phyloP scores from a whole-genome alignment of 1,140 invertebrate genomes.

The Fopius arisanus region DNA sequence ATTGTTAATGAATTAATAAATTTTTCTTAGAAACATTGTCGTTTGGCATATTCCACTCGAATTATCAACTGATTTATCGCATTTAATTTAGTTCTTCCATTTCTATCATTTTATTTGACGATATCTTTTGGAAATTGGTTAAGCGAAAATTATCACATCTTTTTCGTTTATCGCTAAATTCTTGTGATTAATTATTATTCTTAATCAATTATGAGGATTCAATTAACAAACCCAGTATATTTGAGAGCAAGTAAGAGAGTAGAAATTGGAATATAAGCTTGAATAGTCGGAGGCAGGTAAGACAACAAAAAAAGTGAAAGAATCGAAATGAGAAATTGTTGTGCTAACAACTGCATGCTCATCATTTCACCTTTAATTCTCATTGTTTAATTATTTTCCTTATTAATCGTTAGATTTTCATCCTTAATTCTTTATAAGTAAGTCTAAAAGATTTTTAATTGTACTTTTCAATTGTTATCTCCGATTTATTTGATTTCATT shows the following conservation, averaged over 20 bases:
- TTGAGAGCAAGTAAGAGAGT: not conserved
- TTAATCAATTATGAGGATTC: conserved; percentile 37
- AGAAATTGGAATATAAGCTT: not conserved
- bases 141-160: no score
- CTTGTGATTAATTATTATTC: not conserved
- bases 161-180: conserved; percentile 10
- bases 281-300: not conserved
- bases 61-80: conserved; percentile 36
- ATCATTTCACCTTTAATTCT: not conserved
- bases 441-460: no score
- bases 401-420: not conserved
- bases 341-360: not conserved
- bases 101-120: not conserved
- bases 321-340: not conserved
- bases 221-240: conserved; percentile 59
- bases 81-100: conserved; percentile 26
- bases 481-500: not conserved
- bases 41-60: conserved; percentile 46
- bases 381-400: not conserved
- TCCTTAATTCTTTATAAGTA: not conserved
- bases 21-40: conserved; percentile 60
- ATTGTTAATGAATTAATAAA: conserved; percentile 60
- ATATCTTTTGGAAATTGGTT: no score
- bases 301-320: not conserved
- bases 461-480: no score